Percentiles rank a stretch among this genome's conserved stretches.
Conservation (phyloP, 2,888 invertebrate genomes). For the Athrips mouffetella region DNA sequence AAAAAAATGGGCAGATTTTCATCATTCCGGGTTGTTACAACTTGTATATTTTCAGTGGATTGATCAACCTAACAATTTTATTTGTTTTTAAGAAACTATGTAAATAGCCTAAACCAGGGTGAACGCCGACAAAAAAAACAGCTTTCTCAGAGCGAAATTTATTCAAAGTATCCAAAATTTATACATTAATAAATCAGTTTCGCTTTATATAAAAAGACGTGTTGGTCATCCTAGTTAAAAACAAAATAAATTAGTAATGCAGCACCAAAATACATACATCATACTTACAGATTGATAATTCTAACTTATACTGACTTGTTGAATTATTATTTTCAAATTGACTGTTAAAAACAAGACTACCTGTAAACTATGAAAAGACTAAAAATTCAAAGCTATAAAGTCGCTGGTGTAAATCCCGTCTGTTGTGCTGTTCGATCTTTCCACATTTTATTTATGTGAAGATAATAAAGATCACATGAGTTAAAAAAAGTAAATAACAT, state of each 20-base stretch:
- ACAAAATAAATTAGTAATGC: constrained; percentile 75
- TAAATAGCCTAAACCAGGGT: not conserved
- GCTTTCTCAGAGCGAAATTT: constrained; percentile 59
- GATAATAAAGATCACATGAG: too few relatives aligned
- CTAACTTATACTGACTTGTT: constrained; percentile 37
- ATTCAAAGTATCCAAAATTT: constrained; percentile 70
- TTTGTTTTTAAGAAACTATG: not conserved
- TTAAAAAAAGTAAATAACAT: too few relatives aligned
- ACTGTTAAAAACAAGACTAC: not conserved
- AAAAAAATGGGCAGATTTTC: too few relatives aligned
- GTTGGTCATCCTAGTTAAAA: constrained; percentile 59
- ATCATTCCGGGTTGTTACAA: too few relatives aligned
- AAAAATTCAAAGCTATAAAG: too few relatives aligned
- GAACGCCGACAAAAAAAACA: constrained; percentile 42
- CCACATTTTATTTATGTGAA: too few relatives aligned
- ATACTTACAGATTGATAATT: constrained; percentile 52
- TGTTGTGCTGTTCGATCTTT: too few relatives aligned
- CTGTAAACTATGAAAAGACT: constrained; percentile 2
- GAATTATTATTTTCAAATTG: constrained; percentile 10
- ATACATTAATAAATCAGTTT: constrained; percentile 63
- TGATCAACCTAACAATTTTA: too few relatives aligned
- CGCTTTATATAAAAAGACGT: constrained; percentile 62
- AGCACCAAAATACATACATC: constrained; percentile 75
- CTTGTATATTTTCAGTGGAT: too few relatives aligned
- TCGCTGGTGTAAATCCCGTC: too few relatives aligned